These are phyloP conservation scores for Rallus crepitans DNA, from an alignment of 2,797 vertebrate genomes.

Conservation along the genomic window DNA sequence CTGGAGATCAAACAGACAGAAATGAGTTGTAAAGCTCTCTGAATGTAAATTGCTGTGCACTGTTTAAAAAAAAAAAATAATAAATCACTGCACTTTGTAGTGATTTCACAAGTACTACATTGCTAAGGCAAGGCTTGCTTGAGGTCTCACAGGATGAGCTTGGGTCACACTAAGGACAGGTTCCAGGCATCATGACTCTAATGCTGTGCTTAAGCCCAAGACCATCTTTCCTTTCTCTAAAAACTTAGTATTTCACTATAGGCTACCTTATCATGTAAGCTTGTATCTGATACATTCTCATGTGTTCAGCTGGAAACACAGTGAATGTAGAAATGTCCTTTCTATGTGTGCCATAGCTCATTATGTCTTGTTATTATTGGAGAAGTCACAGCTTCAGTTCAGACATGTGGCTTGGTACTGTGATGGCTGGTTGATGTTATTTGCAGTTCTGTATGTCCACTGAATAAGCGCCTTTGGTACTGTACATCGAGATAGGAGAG, in stretches of 20 bases:
- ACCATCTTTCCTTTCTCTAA: background rate
- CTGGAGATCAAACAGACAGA: constrained; percentile 59
- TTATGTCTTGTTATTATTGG: background rate
- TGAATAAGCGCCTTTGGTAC: background rate
- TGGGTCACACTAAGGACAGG: background rate
- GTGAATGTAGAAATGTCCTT: background rate
- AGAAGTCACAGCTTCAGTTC: background rate
- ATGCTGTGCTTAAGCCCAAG: background rate
- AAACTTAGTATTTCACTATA: background rate
- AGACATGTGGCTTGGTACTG: background rate
- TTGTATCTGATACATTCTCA: background rate
- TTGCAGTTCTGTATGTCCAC: background rate
- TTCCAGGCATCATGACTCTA: background rate
- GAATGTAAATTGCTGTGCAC: constrained; percentile 27
- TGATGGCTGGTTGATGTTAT: background rate
- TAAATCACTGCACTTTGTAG: background rate
- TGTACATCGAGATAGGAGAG: background rate
- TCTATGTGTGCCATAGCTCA: background rate
- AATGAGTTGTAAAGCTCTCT: constrained; percentile 38
- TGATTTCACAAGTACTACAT: constrained; percentile 28
- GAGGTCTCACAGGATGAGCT: background rate
- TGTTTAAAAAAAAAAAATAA: background rate
- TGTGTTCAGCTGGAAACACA: background rate
- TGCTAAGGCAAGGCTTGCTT: background rate
- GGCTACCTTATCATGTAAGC: background rate